Percentiles rank a stretch among this genome's conserved stretches.
Conservation (phyloP, 2,797 vertebrate genomes). For the Dendrocincla tyrannina region DNA sequence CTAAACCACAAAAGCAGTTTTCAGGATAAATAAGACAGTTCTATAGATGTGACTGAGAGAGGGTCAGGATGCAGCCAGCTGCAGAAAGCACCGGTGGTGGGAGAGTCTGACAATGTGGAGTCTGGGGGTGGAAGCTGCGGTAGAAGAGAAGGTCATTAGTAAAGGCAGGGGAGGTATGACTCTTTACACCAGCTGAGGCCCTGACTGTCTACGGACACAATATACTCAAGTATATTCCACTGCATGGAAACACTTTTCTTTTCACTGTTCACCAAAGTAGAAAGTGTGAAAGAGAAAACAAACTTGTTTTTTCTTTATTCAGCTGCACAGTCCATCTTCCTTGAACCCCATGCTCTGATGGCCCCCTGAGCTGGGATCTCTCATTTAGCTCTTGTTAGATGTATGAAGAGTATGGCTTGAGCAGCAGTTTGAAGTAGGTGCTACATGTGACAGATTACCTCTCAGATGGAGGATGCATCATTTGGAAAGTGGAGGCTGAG, state of each 20-base stretch:
- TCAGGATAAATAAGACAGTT: background rate
- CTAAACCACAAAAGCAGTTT: background rate
- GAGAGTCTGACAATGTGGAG: background rate
- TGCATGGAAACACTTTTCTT: constrained; percentile 14
- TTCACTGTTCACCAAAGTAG: background rate
- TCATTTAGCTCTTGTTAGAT: background rate
- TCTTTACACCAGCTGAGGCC: background rate
- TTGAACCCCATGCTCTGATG: background rate
- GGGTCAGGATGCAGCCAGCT: background rate
- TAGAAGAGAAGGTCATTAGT: background rate
- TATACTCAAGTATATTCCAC: background rate
- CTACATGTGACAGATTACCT: background rate
- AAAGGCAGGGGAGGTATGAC: background rate
- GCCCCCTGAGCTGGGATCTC: background rate
- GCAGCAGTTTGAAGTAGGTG: background rate
- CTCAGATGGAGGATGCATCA: background rate
- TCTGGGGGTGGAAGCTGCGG: background rate
- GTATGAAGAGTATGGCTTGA: background rate
- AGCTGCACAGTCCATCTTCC: background rate
- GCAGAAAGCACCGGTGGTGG: background rate
- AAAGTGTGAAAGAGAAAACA: constrained; percentile 23
- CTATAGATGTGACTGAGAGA: background rate
- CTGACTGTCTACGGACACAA: background rate
- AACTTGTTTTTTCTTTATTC: background rate
- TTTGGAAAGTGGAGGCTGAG: background rate